Percentiles rank a stretch among this genome's conserved stretches.
Conservation (phyloP, 2,797 vertebrate species). For the Gymnocypris eckloni region DNA sequence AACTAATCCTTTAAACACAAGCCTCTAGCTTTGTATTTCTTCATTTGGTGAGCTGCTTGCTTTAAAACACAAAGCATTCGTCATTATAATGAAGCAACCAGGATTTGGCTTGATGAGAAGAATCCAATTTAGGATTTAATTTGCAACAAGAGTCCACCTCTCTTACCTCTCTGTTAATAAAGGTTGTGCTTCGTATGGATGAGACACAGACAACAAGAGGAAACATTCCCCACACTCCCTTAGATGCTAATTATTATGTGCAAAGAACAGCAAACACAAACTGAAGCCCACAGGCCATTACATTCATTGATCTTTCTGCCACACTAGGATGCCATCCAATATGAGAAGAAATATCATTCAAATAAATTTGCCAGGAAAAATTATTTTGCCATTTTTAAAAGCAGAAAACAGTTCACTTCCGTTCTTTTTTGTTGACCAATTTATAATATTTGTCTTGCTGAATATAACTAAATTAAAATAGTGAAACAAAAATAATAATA, state of each 20-base stretch:
- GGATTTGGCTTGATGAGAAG: conserved; percentile 36
- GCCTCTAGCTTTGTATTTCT: conserved; percentile 11
- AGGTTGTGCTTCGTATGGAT: conserved; percentile 11
- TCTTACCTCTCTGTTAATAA: conserved; percentile 46
- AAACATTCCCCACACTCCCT: conserved; percentile 9
- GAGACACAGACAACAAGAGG: conserved; percentile 18
- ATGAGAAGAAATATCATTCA: background rate
- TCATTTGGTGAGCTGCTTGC: conserved; percentile 7
- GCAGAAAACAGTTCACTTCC: background rate
- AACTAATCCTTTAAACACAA: conserved; percentile 16
- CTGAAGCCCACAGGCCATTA: conserved; percentile 13
- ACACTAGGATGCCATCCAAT: background rate
- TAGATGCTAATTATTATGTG: conserved; percentile 46
- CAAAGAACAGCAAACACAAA: conserved; percentile 43
- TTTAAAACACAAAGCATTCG: conserved; percentile 20
- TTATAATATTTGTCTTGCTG: background rate
- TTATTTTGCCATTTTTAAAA: background rate
- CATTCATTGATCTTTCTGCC: conserved; percentile 34
- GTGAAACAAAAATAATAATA: background rate
- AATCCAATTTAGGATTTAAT: conserved; percentile 52
- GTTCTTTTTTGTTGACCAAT: background rate
- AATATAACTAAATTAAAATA: background rate
- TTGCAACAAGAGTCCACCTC: conserved; percentile 33
- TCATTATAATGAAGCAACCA: conserved; percentile 45
- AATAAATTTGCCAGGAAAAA: background rate